phyloP scores from a whole-genome alignment of 2,797 vertebrate species.

The Schizothorax lantsangensis region DNA sequence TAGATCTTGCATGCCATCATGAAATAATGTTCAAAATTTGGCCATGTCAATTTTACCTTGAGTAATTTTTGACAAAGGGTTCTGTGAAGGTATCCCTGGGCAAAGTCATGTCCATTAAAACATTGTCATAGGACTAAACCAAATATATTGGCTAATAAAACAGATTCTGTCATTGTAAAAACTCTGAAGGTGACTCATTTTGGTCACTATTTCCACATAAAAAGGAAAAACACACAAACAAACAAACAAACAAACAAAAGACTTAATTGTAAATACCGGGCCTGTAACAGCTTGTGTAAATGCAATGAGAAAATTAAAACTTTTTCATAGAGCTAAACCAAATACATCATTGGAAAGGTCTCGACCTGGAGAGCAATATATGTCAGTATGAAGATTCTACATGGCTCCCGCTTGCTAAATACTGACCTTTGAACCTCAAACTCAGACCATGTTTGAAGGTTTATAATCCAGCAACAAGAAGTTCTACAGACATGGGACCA shows the following conservation, averaged over 20 bases:
- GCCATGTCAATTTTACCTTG: not conserved
- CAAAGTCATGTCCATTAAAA: not conserved
- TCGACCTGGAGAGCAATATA: not conserved
- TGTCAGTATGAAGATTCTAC: not conserved
- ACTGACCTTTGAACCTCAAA: not conserved
- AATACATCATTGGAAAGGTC: conserved; percentile 9
- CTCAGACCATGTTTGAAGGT: no score
- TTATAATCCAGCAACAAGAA: not conserved
- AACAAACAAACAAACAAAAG: conserved; percentile 7
- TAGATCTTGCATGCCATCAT: not conserved
- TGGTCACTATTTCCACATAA: not conserved
- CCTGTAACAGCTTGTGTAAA: not conserved
- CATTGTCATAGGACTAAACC: not conserved
- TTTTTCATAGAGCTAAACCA: not conserved
- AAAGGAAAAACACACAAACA: no score
- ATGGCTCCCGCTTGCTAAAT: not conserved
- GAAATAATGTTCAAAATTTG: not conserved
- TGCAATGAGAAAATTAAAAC: not conserved
- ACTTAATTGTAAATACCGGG: not conserved
- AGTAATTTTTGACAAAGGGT: not conserved
- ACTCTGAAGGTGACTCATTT: no score
- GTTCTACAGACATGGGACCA: not conserved
- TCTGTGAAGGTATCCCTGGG: not conserved
- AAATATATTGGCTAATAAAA: not conserved
- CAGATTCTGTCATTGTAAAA: not conserved